phyloP scores from a whole-genome alignment of 2,888 invertebrate species.

The Gortyna flavago region DNA sequence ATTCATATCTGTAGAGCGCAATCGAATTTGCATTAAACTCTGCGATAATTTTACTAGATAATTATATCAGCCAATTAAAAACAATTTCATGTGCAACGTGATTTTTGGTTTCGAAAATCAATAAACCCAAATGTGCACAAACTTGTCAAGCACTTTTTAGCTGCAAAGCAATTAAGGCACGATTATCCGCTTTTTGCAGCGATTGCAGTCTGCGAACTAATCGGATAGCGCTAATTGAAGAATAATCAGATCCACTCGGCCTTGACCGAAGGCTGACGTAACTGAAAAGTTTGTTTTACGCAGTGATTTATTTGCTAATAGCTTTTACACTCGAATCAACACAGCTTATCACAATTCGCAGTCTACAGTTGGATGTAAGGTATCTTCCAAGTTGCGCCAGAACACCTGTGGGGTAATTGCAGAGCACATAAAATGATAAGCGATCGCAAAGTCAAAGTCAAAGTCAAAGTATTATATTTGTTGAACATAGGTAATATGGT shows the following conservation, averaged over 20 bases:
- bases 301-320: slow-evolving; percentile 44
- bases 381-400: background rate
- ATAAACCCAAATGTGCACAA: slow-evolving; percentile 13
- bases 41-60: no score
- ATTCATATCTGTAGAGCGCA: no score
- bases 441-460: no score
- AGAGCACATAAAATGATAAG: no score
- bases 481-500: no score
- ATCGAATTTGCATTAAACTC: background rate
- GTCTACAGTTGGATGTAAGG: no score
- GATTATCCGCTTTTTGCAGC: slow-evolving; percentile 52
- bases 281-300: slow-evolving; percentile 44
- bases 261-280: slow-evolving; percentile 59
- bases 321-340: slow-evolving; percentile 19
- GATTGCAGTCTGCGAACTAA: slow-evolving; percentile 49
- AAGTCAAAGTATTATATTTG: no score
- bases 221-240: slow-evolving; percentile 56
- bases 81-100: background rate
- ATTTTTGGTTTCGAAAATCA: background rate
- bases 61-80: background rate
- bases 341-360: background rate
- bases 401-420: background rate
- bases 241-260: slow-evolving; percentile 62
- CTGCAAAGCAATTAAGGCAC: slow-evolving; percentile 31
- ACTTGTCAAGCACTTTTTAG: slow-evolving; percentile 32